Conservation (phyloP, 2,888 invertebrate genomes). For the Meliscaeva auricollis region DNA sequence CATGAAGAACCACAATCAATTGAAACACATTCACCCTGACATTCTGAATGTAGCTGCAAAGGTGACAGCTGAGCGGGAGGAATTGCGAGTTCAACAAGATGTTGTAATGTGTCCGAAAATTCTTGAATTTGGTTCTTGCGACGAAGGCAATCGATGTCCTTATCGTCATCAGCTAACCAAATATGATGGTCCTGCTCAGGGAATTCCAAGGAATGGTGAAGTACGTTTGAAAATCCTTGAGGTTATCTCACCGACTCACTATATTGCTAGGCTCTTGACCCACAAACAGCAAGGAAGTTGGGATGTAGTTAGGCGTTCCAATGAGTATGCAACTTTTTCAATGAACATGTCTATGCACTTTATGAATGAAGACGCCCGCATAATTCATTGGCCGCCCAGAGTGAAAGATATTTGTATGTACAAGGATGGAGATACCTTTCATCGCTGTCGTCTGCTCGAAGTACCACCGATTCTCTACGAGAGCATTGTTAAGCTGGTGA, state of each 20-base stretch:
- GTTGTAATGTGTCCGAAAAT: constrained; percentile 84
- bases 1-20: constrained; percentile 83
- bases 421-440: constrained; percentile 84
- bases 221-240: constrained; percentile 69
- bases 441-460: constrained; percentile 86
- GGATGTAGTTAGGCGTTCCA: constrained; percentile 77
- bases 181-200: constrained; percentile 82
- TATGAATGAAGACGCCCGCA: constrained; percentile 76
- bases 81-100: constrained; percentile 75
- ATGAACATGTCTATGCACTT: constrained; percentile 79
- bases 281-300: constrained; percentile 78
- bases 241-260: constrained; percentile 86
- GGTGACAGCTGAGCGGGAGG: constrained; percentile 76
- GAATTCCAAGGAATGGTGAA: constrained; percentile 56
- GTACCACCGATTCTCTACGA: constrained; percentile 79
- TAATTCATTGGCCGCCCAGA: constrained; percentile 81
- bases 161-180: constrained; percentile 87
- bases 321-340: constrained; percentile 78
- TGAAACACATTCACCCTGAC: constrained; percentile 78
- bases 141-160: constrained; percentile 85
- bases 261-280: constrained; percentile 86
- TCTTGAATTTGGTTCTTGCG: constrained; percentile 88
- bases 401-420: constrained; percentile 87
- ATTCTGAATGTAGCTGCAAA: constrained; percentile 77
- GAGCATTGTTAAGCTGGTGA: constrained; percentile 72